Base-by-base conservation (phyloP, 2,797 vertebrate species). In the Lithobates pipiens region DNA sequence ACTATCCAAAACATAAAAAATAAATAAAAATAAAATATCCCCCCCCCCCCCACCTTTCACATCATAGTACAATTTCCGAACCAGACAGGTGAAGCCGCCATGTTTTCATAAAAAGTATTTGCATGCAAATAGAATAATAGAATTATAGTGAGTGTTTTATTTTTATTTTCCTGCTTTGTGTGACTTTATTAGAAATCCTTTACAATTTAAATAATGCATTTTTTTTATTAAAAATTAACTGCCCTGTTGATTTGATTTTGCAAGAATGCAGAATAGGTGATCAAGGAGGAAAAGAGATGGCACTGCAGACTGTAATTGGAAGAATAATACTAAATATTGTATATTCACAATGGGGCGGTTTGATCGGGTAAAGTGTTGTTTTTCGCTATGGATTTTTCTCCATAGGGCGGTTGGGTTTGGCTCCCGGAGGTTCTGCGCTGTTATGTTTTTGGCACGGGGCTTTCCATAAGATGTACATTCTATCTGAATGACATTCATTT, bases 191-290 rank as follows among this genome's bases (percentile, higher is more conserved):
- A 77, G 57, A 84, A 84, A 84, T 71, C 44, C 74, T 57, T 23
- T 83, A 77, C 25, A 84, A 84, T 70, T 54, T 84, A 84, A 84
- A 83, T 83, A 77, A 76, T 82, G 65, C 46, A 82, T 76, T 77
- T 77, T 77, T 77, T 70, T 86, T 46, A 86, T 65, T 69, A 76
- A 71, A 76, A 82, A 77, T 82, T 42, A 50, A 81, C 21, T 5
- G 67, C 32, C 70, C 71, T 77, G 27, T 50, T 82, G 63, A 76
- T 39, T 70, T 77, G 74, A 77, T 77, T 84, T 68, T 77, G 32
- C 67, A 76, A 70, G 27, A 69, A 69, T 69, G 61, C 27, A 32
- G 42, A 7, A 0, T 23, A 77, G 42, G 25, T 42, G n/a, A 23
- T 42, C 8, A 25, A 16, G 36, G 34, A 79, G 25, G 13, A 16